Percentiles rank a stretch among this genome's conserved stretches.
phyloP scores from a whole-genome alignment of 1,140 invertebrate species.

The Carposina sasakii region DNA sequence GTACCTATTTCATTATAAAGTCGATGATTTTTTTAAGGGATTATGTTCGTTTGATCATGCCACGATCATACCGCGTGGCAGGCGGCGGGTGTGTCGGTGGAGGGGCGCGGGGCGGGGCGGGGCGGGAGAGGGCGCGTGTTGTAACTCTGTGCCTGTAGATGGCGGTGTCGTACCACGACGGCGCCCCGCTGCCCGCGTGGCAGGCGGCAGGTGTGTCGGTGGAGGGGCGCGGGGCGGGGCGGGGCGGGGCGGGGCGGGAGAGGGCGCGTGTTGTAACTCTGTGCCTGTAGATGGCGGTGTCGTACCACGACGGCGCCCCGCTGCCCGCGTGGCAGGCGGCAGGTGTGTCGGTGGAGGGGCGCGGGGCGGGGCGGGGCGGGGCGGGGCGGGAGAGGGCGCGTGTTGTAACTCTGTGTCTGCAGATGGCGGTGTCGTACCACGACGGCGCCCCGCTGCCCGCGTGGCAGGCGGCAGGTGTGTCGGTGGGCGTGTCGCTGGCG shows the following conservation, averaged over 20 bases:
- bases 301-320: constrained; percentile 58
- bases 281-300: constrained; percentile 66
- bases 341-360: constrained; percentile 50
- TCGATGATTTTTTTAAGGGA: no score
- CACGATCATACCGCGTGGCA: constrained; percentile 47
- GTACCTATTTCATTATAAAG: neutral
- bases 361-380: no score
- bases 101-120: constrained; percentile 49
- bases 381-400: no score
- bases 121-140: neutral
- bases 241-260: no score
- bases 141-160: constrained; percentile 32
- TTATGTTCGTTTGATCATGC: no score
- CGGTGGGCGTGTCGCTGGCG: constrained; percentile 32
- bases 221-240: constrained; percentile 55
- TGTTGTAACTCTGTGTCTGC: no score
- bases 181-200: constrained; percentile 46
- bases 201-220: constrained; percentile 45
- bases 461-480: constrained; percentile 48
- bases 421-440: constrained; percentile 65
- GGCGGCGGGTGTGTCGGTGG: constrained; percentile 45
- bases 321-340: constrained; percentile 46
- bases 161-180: constrained; percentile 63
- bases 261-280: no score
- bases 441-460: constrained; percentile 48